phyloP scores from a whole-genome alignment of 1,140 invertebrate species.

The Atta texana region DNA sequence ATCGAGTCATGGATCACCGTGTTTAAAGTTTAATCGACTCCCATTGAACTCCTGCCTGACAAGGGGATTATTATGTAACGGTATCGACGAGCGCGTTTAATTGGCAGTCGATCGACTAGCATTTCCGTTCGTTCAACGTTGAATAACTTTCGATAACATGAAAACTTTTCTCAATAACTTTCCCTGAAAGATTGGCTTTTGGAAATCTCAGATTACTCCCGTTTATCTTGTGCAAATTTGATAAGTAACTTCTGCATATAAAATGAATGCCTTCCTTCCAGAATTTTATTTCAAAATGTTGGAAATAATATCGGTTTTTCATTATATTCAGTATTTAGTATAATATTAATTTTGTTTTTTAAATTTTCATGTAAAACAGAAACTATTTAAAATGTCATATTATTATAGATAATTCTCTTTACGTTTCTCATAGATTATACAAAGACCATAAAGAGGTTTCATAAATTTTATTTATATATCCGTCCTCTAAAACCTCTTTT shows the following conservation, averaged over 20 bases:
- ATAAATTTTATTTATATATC: background rate
- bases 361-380: background rate
- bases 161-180: constrained; percentile 46
- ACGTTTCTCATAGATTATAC: background rate
- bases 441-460: background rate
- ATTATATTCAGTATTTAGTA: background rate
- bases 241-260: background rate
- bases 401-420: background rate
- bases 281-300: background rate
- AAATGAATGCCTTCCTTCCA: background rate
- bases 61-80: constrained; percentile 60
- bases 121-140: constrained; percentile 46
- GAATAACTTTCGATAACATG: constrained; percentile 52
- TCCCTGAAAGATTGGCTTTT: constrained; percentile 36
- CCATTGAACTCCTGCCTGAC: constrained; percentile 53
- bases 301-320: background rate
- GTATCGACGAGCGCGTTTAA: constrained; percentile 62
- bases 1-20: constrained; percentile 56
- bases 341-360: constrained; percentile 1
- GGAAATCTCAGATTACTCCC: constrained; percentile 35
- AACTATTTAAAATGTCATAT: background rate
- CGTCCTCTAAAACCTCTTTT: background rate
- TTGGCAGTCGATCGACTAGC: constrained; percentile 62
- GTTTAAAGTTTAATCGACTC: constrained; percentile 66
- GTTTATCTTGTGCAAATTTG: constrained; percentile 38